Base-by-base conservation (phyloP, 2,113 vertebrate genomes). In the Alouatta palliata region DNA sequence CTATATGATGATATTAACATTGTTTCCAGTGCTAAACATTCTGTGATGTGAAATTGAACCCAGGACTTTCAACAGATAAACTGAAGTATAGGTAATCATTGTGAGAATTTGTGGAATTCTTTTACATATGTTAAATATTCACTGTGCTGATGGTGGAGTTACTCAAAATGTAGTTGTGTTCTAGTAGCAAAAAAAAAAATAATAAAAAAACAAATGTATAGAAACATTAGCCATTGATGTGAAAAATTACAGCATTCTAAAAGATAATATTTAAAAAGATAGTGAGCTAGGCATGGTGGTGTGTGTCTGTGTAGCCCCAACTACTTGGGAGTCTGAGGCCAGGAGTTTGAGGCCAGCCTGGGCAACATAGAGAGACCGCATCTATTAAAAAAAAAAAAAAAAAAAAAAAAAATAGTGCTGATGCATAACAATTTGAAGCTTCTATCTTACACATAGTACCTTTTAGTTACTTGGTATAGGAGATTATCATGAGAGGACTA, bases 371-470 rank as follows among this genome's bases (percentile, higher is more conserved):
- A n/a, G n/a, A n/a, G n/a, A n/a, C n/a, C n/a, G n/a, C n/a, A n/a
- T n/a, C n/a, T n/a, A n/a, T n/a, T n/a, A n/a, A n/a, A n/a, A n/a
- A n/a, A n/a, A n/a, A n/a, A n/a, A n/a, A n/a, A n/a, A n/a, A n/a
- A n/a, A n/a, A n/a, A n/a, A 94, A 27, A 92, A 87, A 83, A 87
- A 43, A 66, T 80, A 64, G 54, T 80, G 68, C 49, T 94, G 27
- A n/a, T 76, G 7, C 8, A 21, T 73, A 66, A 47, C 19, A 81
- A 40, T 90, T 80, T 84, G 56, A 73, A 92, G 47, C 70, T 43
- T 91, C 47, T 79, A 0, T 82, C 89, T 96, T 32, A 84, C 2
- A 68, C 32, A n/a, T 5, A 90, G 45, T 85, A 43, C 68, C 87
- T 86, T 45, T 52, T 71, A 71, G 8, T 81, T 68, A 90, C 90